Evolutionary conservation across 2,888 invertebrate species (phyloP).

Genomic region (Eurois occulta): DNA sequence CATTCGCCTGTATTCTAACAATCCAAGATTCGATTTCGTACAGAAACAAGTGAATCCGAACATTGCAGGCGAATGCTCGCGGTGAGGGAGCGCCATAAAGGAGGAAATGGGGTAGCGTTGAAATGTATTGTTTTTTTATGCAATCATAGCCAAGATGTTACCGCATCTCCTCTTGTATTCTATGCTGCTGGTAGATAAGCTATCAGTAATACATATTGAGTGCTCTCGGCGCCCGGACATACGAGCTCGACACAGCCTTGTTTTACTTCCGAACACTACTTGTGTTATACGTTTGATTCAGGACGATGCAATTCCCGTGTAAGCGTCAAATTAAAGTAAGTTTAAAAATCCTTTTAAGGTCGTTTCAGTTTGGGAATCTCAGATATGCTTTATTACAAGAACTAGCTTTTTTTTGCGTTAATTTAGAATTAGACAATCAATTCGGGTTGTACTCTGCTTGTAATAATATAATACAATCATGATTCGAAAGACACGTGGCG

Average conservation of each 20-base stretch:
- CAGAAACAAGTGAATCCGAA: background rate
- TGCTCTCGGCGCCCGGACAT: conserved; percentile 29
- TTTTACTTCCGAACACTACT: background rate
- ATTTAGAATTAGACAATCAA: too few species aligned
- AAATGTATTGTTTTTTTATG: background rate
- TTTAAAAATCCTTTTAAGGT: background rate
- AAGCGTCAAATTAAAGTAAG: background rate
- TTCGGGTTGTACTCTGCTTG: too few species aligned
- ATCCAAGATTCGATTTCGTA: background rate
- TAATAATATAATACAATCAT: too few species aligned
- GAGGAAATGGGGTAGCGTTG: background rate
- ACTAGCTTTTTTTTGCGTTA: too few species aligned
- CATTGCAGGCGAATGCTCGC: background rate
- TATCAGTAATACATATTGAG: conserved; percentile 43
- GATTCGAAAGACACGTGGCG: too few species aligned
- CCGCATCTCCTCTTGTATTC: background rate
- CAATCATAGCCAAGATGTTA: background rate
- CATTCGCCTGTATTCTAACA: background rate
- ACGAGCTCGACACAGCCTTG: background rate
- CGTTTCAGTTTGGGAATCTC: background rate
- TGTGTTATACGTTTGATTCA: background rate
- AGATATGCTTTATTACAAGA: background rate
- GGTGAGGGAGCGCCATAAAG: background rate
- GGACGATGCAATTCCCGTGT: background rate
- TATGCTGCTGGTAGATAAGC: background rate